Base-by-base conservation (phyloP, 2,797 vertebrate species). In the Hemitrygon akajei region DNA sequence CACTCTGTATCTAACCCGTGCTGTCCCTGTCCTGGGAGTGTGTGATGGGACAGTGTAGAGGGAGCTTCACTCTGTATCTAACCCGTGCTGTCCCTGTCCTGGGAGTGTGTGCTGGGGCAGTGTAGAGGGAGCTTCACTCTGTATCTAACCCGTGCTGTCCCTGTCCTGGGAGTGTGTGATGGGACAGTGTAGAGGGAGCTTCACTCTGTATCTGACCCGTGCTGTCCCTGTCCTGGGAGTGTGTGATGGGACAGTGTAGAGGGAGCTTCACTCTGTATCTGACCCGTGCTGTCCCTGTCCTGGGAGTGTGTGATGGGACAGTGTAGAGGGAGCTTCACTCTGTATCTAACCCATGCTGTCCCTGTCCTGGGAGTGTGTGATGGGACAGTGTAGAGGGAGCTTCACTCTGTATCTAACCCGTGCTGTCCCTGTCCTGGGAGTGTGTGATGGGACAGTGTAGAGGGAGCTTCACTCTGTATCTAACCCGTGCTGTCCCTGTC, bases 311-410 rank as follows among this genome's bases (percentile, higher is more conserved):
- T 47, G 47, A 47, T 4, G 47, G n/a, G 47, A 47, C 47, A 1
- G 47, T 47, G 47, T 47, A 47, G 4, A 47, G n/a, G n/a, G n/a
- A n/a, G n/a, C n/a, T n/a, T n/a, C n/a, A n/a, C n/a, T n/a, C n/a
- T n/a, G n/a, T n/a, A n/a, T n/a, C n/a, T n/a, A n/a, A n/a, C n/a
- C 80, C 20, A 40, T 80, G 77, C 77, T 80, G 34, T 80, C 34
- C 77, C 77, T 80, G 77, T 18, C 77, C 77, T 80, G 77, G 77
- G 77, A 80, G 77, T 80, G 34, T 66, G 63, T 81, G 79, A 81
- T 6, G 37, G 79, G 37, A 47, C 79, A 81, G 79, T 47, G 79
- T 73, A 73, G 71, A 73, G 71, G 22, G 16, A 22, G 22, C 20
- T 73, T 73, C 22, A 73, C 71, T 73, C 71, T 73, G 71, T 73